Evolutionary conservation across 2,113 vertebrate species (phyloP).

Genomic region (Brachionichthys hirsutus): DNA sequence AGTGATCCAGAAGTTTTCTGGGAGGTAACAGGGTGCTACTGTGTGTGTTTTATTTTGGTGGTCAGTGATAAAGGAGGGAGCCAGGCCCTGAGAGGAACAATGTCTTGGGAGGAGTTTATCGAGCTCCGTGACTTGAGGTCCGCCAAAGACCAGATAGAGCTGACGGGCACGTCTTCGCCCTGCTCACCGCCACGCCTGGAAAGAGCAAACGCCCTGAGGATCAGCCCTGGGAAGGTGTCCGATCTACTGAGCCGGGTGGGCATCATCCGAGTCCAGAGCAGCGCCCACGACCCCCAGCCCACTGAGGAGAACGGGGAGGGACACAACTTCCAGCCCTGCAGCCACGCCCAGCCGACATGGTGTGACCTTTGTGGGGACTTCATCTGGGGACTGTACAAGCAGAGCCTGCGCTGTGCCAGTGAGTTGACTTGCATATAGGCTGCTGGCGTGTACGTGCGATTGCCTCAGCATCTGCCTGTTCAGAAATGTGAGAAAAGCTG

Average conservation of each 20-base stretch:
- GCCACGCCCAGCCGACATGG: constrained; percentile 88
- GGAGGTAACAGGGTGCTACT: neutral
- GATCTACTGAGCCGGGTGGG: constrained; percentile 75
- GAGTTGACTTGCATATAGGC: constrained; percentile 57
- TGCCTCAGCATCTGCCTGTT: neutral
- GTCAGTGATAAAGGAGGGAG: constrained; percentile 42
- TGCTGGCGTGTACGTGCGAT: neutral
- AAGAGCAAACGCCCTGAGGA: constrained; percentile 87
- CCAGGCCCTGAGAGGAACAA: constrained; percentile 35
- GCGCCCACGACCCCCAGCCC: constrained; percentile 66
- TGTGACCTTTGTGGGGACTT: constrained; percentile 97
- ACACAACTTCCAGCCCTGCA: constrained; percentile 87
- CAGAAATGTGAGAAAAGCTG: neutral
- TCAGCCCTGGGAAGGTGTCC: constrained; percentile 80
- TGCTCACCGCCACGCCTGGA: constrained; percentile 81
- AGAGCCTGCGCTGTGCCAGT: constrained; percentile 92
- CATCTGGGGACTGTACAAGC: constrained; percentile 95
- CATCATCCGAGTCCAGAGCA: constrained; percentile 74
- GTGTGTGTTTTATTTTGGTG: neutral
- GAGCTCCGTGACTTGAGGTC: constrained; percentile 75
- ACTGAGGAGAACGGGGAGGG: constrained; percentile 78
- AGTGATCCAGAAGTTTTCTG: no score
- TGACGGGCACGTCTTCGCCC: constrained; percentile 35
- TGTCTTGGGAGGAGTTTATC: constrained; percentile 77
- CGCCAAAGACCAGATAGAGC: constrained; percentile 51